Evolutionary conservation across 64 coral and sea anemone species (phyloP).

Genomic region (Stichodactyla mertensii): DNA sequence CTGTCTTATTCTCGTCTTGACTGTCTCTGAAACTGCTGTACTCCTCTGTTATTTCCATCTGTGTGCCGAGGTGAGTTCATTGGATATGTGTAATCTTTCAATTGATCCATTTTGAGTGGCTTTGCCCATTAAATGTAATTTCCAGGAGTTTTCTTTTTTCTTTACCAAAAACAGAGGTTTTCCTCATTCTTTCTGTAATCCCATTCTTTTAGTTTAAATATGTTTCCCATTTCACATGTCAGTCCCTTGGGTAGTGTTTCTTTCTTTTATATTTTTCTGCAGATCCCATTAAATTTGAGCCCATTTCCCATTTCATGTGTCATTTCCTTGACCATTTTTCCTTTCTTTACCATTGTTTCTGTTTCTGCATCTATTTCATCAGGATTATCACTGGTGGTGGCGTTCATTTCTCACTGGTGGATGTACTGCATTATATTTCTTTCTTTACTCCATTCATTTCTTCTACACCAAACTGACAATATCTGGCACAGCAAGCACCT

Average conservation of each 20-base stretch:
- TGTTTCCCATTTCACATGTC: neutral
- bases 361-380: neutral
- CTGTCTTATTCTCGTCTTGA: constrained; percentile 78
- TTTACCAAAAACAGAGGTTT: no score
- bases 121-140: no score
- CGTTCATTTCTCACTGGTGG: constrained; percentile 96
- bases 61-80: constrained; percentile 83
- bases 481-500: constrained; percentile 73
- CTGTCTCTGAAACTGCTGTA: constrained; percentile 88
- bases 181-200: no score
- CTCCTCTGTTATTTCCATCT: constrained; percentile 98
- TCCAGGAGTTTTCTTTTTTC: no score
- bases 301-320: no score
- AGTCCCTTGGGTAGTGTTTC: no score
- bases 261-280: no score
- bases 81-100: neutral
- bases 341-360: no score
- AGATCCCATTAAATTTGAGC: no score
- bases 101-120: neutral
- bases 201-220: neutral
- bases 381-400: constrained; percentile 99
- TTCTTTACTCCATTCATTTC: constrained; percentile 94
- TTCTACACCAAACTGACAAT: constrained; percentile 88
- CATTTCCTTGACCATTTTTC: no score
- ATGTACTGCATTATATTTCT: constrained; percentile 90